Evolutionary conservation across 2,113 vertebrate species (phyloP), one percentile per base, ranked within the genome.

Genomic region (Reinhardtius hippoglossoides): DNA sequence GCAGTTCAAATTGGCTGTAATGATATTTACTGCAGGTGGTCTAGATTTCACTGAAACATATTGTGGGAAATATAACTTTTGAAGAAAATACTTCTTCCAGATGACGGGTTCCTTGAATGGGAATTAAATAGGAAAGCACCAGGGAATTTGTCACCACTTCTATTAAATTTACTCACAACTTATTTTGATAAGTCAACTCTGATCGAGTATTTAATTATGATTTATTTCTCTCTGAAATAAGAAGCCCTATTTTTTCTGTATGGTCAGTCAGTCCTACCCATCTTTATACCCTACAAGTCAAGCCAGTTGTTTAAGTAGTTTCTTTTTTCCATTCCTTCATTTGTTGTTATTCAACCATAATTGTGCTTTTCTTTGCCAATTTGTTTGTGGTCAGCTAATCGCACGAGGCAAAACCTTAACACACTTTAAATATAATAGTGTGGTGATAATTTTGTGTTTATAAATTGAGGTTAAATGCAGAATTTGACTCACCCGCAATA

Each of bases 11-110:
- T 93, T 87, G 91, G 78, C 78, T 76, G 50, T 93, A 94, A 94
- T 92, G 90, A 93, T 86, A 91, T 94, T 93, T 93, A 88, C 78
- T 83, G 84, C 92, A 93, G 89, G 82, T 93, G 92, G 92, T 91
- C 84, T 77, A 84, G 71, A 88, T 90, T 91, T 91, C 80, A 91
- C 89, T 90, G 71, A 91, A 85, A 77, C 81, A 66, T 85, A 88
- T 87, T 91, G 89, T 92, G 92, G 92, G 91, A 93, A 93, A 92
- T 89, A 23, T 76, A 79, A 84, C 73, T 79, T 85, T 80, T 86
- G 62, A 67, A 71, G 83, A 79, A 90, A 89, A 81, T 61, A 70
- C 65, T 79, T 69, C 50, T 84, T 64, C 88, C 86, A 87, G 83
- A 81, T 81, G 85, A 92, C 75, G 75, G 52, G 71, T 78, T 87